Conservation (phyloP, 2,113 vertebrate species). For the Mus spicilegus region DNA sequence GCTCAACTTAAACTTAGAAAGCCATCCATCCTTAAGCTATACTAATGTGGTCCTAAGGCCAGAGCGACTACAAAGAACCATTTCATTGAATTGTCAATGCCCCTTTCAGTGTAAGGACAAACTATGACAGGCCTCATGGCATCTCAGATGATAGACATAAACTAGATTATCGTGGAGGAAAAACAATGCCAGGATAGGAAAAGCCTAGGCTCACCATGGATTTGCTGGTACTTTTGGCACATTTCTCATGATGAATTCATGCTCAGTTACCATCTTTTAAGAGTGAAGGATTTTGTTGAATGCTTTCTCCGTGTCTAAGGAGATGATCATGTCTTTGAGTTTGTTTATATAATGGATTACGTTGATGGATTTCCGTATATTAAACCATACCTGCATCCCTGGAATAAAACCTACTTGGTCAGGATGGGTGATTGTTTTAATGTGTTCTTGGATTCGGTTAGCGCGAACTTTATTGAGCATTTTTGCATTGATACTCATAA, state of each 20-base stretch:
- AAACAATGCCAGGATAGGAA: constrained; percentile 16
- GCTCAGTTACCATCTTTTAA: constrained; percentile 48
- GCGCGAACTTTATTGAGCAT: no score
- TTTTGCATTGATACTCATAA: no score
- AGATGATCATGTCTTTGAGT: no score
- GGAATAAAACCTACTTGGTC: no score
- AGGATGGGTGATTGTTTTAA: no score
- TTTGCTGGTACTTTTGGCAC: constrained; percentile 11
- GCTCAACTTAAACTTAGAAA: constrained; percentile 60
- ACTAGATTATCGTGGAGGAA: constrained; percentile 1
- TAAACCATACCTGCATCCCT: no score
- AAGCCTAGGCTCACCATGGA: constrained; percentile 23
- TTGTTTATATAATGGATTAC: no score
- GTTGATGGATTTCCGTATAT: no score
- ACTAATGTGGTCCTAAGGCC: not conserved
- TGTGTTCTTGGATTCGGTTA: no score
- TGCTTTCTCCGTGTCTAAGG: no score
- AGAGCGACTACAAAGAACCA: constrained; percentile 19
- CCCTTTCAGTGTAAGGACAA: constrained; percentile 50
- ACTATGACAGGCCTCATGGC: not conserved
- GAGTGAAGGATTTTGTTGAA: not conserved
- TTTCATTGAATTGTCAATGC: constrained; percentile 48
- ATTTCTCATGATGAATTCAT: constrained; percentile 54
- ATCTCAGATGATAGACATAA: constrained; percentile 21
- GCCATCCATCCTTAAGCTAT: not conserved